Conservation (phyloP, 1,140 invertebrate genomes). For the Oryctes rhinoceros region DNA sequence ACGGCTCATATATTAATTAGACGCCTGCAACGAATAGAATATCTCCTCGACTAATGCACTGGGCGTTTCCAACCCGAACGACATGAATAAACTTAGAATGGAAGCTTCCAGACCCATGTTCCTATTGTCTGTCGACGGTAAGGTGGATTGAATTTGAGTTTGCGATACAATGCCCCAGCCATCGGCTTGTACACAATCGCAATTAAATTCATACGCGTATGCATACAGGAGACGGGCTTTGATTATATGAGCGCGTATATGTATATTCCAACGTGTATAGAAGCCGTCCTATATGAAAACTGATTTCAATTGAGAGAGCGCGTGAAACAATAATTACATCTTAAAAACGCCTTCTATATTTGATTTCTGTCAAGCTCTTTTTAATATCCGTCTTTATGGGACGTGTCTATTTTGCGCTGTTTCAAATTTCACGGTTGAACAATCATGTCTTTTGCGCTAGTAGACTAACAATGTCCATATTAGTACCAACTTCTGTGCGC, state of each 20-base stretch:
- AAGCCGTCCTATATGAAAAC: not conserved
- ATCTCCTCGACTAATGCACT: not conserved
- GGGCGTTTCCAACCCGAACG: not conserved
- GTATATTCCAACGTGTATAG: not conserved
- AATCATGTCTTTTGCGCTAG: not conserved
- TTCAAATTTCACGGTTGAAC: not conserved
- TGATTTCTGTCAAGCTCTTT: no score
- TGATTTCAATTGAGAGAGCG: not conserved
- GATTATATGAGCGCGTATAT: not conserved
- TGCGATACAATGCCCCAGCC: not conserved
- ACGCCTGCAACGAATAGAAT: not conserved
- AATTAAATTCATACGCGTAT: not conserved
- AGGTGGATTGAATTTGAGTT: not conserved
- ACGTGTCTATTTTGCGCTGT: not conserved
- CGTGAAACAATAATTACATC: not conserved
- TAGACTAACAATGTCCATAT: no score
- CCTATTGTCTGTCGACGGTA: not conserved
- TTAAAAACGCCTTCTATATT: not conserved
- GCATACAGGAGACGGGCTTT: not conserved
- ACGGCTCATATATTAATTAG: no score
- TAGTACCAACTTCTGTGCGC: no score
- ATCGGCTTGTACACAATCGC: not conserved
- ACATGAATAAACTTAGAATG: slow-evolving; percentile 5
- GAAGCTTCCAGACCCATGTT: not conserved
- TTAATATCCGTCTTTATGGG: no score